These are phyloP conservation scores for Limnephilus marmoratus DNA, from an alignment of 2,888 invertebrate genomes.

Conservation along the genomic window DNA sequence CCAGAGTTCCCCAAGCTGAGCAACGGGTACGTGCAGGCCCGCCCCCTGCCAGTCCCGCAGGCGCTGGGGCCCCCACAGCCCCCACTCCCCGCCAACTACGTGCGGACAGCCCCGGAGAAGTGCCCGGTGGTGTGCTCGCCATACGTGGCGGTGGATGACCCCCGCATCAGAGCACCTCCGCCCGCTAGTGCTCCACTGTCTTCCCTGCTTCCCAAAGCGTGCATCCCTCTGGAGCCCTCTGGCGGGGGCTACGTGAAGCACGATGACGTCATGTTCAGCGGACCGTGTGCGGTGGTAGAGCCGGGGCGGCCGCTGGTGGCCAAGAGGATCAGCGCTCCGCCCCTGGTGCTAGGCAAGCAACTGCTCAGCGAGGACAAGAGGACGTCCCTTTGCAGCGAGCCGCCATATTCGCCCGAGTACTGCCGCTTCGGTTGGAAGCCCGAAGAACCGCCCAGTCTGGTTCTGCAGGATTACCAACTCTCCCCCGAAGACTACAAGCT, in stretches of 20 bases:
- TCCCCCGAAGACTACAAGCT: constrained; percentile 60
- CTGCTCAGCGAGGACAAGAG: constrained; percentile 40
- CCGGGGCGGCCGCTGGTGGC: constrained; percentile 21
- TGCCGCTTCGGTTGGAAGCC: constrained; percentile 76
- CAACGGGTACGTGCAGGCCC: constrained; percentile 52
- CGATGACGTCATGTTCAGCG: constrained; percentile 45
- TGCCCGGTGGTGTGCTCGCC: constrained; percentile 31
- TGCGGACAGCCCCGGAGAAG: constrained; percentile 48
- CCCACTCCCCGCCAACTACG: constrained; percentile 56
- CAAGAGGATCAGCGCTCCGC: constrained; percentile 58
- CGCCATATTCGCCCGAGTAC: constrained; percentile 74
- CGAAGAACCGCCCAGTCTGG: constrained; percentile 67
- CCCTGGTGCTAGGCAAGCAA: constrained; percentile 35
- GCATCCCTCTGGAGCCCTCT: background rate
- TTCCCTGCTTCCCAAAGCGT: background rate
- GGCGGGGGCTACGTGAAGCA: constrained; percentile 52
- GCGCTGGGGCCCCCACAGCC: background rate
- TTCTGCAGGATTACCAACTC: constrained; percentile 67
- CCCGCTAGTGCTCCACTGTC: background rate
- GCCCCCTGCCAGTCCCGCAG: background rate
- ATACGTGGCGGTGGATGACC: constrained; percentile 58
- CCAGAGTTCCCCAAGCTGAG: constrained; percentile 30
- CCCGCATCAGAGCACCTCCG: constrained; percentile 30
- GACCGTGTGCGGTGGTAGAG: background rate
- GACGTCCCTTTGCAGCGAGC: constrained; percentile 67